Evolutionary conservation across 1,140 invertebrate species (phyloP).

Genomic region (Limonius californicus): DNA sequence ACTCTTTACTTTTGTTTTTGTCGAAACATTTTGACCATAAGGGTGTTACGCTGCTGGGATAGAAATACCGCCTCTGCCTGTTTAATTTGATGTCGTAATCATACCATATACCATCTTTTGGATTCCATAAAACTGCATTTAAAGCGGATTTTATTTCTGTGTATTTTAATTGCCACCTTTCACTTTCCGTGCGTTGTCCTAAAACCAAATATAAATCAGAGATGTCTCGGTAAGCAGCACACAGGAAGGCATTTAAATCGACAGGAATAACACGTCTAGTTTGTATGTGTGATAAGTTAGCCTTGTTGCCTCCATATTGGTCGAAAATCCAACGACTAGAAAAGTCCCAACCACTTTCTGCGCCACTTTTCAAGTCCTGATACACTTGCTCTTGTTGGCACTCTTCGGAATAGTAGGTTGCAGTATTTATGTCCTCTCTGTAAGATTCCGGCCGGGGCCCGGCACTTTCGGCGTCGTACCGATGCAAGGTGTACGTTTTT

Average conservation of each 20-base stretch:
- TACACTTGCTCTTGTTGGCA: slow-evolving; percentile 57
- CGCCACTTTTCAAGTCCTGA: slow-evolving; percentile 68
- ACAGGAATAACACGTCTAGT: slow-evolving; percentile 74
- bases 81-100: slow-evolving; percentile 56
- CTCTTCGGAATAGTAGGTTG: slow-evolving; percentile 41
- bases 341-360: slow-evolving; percentile 88
- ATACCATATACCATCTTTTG: slow-evolving; percentile 60
- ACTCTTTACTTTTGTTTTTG: slow-evolving; percentile 37
- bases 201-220: slow-evolving; percentile 51
- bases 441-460: slow-evolving; percentile 78
- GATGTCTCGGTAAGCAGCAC: slow-evolving; percentile 57
- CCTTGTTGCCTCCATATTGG: slow-evolving; percentile 47
- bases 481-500: slow-evolving; percentile 53
- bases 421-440: slow-evolving; percentile 47
- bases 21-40: slow-evolving; percentile 54
- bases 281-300: slow-evolving; percentile 55
- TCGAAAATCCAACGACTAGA: slow-evolving; percentile 74
- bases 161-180: slow-evolving; percentile 36
- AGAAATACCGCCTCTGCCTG: slow-evolving; percentile 52
- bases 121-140: slow-evolving; percentile 52
- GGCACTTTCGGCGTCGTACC: slow-evolving; percentile 46
- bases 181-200: slow-evolving; percentile 51
- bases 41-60: slow-evolving; percentile 62
- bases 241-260: slow-evolving; percentile 79
- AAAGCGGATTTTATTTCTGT: slow-evolving; percentile 44